These are phyloP conservation scores for Philonicus albiceps DNA, from an alignment of 2,888 invertebrate genomes.

Conservation along the genomic window DNA sequence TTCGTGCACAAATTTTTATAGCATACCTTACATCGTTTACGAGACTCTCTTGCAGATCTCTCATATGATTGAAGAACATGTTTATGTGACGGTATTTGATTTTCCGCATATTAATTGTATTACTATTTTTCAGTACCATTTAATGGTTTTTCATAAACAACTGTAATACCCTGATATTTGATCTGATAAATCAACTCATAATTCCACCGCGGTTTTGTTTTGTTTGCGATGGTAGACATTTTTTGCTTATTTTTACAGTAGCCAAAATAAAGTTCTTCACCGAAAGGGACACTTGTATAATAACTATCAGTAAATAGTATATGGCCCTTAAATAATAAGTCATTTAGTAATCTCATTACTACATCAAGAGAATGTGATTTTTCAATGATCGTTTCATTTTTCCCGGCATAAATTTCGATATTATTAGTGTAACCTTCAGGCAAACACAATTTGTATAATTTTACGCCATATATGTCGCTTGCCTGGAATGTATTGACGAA, in stretches of 20 bases:
- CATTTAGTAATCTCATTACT: too few species aligned
- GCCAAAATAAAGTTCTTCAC: too few species aligned
- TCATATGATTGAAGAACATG: constrained; percentile 46
- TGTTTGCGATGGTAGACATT: constrained; percentile 51
- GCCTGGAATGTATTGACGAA: too few species aligned
- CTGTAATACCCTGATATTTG: constrained; percentile 43
- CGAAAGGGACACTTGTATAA: too few species aligned
- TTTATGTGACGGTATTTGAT: constrained; percentile 35
- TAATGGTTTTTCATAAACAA: constrained; percentile 46
- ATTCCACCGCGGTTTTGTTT: constrained; percentile 53
- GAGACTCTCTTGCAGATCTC: constrained; percentile 45
- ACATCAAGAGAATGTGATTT: too few species aligned
- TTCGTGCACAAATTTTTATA: constrained; percentile 45
- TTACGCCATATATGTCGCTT: too few species aligned
- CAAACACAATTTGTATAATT: too few species aligned
- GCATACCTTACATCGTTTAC: constrained; percentile 45
- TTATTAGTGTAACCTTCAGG: too few species aligned
- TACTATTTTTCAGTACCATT: constrained; percentile 45
- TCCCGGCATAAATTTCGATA: too few species aligned
- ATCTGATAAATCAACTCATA: constrained; percentile 42
- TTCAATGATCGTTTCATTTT: too few species aligned
- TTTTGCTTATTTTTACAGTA: constrained; percentile 46
- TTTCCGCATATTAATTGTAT: constrained; percentile 46
- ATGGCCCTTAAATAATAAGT: too few species aligned
- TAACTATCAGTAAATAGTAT: too few species aligned